A percentile compares a stretch with the other conserved stretches of the same genome.
Conservation (phyloP, 2,888 invertebrate genomes). For the Sinopyrophorus schimmeli region DNA sequence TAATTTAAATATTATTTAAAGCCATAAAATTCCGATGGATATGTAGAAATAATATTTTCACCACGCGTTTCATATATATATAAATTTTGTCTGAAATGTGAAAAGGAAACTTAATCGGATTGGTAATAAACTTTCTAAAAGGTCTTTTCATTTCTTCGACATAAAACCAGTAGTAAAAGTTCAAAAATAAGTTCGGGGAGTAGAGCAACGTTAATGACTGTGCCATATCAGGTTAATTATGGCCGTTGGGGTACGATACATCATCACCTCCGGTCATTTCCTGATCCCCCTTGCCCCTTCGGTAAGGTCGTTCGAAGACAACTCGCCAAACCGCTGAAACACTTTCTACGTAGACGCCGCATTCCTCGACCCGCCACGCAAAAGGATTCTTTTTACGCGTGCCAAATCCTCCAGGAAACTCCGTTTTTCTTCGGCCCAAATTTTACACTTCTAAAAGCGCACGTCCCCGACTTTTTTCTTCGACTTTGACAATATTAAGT, state of each 20-base stretch:
- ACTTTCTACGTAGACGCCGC: slow-evolving; percentile 24
- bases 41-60: too few relatives aligned
- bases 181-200: slow-evolving; percentile 24
- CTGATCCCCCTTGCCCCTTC: slow-evolving; percentile 36
- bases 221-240: slow-evolving; percentile 43
- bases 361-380: slow-evolving; percentile 7
- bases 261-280: slow-evolving; percentile 42
- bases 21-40: too few relatives aligned
- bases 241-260: slow-evolving; percentile 41
- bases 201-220: slow-evolving; percentile 36
- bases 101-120: slow-evolving; percentile 18
- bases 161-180: slow-evolving; percentile 24
- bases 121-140: slow-evolving; percentile 16
- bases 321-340: slow-evolving; percentile 35
- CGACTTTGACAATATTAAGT: too few relatives aligned
- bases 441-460: too few relatives aligned
- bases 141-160: slow-evolving; percentile 18
- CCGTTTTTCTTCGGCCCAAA: too few relatives aligned
- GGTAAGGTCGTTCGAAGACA: slow-evolving; percentile 33
- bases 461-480: too few relatives aligned
- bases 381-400: too few relatives aligned
- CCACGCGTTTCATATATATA: too few relatives aligned
- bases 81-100: slow-evolving; percentile 14
- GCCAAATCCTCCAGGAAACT: too few relatives aligned
- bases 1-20: too few relatives aligned